Percentiles rank a stretch among this genome's conserved stretches.
Conservation (phyloP, 2,888 invertebrate species). For the Drosophila basisetae region DNA sequence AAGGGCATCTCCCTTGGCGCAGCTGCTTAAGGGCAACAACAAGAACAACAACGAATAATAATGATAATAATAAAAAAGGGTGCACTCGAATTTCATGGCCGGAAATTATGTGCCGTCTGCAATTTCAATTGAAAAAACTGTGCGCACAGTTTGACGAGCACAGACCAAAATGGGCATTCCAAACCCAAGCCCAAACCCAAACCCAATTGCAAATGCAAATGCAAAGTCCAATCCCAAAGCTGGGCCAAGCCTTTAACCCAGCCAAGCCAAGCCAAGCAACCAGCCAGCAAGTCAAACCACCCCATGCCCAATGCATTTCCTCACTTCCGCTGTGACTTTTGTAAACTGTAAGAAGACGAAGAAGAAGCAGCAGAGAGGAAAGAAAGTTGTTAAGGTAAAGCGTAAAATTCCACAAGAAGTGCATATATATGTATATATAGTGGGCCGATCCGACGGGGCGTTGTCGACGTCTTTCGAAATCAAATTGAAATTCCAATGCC, state of each 20-base stretch:
- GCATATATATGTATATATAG: conserved; percentile 29
- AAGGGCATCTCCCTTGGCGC: conserved; percentile 54
- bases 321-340: conserved; percentile 34
- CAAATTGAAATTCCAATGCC: conserved; percentile 71
- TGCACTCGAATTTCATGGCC: conserved; percentile 76
- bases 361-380: background rate
- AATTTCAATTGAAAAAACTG: conserved; percentile 67
- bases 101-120: conserved; percentile 76
- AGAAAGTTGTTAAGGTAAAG: conserved; percentile 15
- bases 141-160: conserved; percentile 45
- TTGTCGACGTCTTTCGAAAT: conserved; percentile 52
- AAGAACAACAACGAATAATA: conserved; percentile 1
- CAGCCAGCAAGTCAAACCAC: conserved; percentile 6
- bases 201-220: background rate
- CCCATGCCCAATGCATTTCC: conserved; percentile 38
- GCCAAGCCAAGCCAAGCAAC: background rate
- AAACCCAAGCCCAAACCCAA: conserved; percentile 1
- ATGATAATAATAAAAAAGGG: conserved; percentile 46
- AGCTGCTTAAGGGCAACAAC: conserved; percentile 4
- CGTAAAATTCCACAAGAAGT: conserved; percentile 34
- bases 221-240: background rate
- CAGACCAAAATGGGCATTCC: conserved; percentile 14
- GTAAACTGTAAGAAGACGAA: conserved; percentile 9
- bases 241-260: background rate
- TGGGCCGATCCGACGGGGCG: conserved; percentile 54